Conservation (phyloP, 2,888 invertebrate genomes). For the Parthenolecanium corni region DNA sequence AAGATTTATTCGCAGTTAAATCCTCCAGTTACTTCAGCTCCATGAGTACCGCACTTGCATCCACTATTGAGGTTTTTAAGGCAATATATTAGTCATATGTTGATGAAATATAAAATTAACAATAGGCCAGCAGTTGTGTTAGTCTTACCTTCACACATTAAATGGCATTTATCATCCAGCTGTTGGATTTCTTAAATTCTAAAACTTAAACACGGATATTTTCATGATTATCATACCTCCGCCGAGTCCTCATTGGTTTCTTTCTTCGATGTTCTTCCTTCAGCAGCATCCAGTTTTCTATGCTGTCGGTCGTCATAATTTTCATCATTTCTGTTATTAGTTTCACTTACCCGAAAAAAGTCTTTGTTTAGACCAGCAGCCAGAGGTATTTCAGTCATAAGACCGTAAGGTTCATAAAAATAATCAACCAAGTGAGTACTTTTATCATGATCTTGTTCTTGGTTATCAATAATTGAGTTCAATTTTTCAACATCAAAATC, state of each 20-base stretch:
- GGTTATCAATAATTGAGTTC: neutral
- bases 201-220: too few relatives aligned
- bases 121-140: too few relatives aligned
- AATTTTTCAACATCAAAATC: neutral
- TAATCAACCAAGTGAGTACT: neutral
- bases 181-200: too few relatives aligned
- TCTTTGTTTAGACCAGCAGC: neutral
- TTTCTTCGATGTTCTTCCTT: neutral
- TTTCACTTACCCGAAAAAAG: conserved; percentile 5
- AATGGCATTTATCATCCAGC: neutral
- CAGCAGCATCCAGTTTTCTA: too few relatives aligned
- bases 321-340: conserved; percentile 1
- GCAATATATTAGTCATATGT: neutral
- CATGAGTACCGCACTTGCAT: neutral
- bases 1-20: neutral
- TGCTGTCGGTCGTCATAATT: neutral
- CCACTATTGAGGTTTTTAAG: neutral
- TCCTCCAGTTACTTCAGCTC: conserved; percentile 26
- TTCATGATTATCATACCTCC: too few relatives aligned
- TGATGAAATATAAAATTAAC: conserved; percentile 1
- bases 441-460: neutral
- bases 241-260: neutral
- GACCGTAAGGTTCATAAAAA: neutral
- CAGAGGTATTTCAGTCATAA: neutral
- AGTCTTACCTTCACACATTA: neutral